A percentile compares a stretch with the other conserved stretches of the same genome.
Conservation (phyloP, 2,888 invertebrate species). For the Drosophila lacicola region DNA sequence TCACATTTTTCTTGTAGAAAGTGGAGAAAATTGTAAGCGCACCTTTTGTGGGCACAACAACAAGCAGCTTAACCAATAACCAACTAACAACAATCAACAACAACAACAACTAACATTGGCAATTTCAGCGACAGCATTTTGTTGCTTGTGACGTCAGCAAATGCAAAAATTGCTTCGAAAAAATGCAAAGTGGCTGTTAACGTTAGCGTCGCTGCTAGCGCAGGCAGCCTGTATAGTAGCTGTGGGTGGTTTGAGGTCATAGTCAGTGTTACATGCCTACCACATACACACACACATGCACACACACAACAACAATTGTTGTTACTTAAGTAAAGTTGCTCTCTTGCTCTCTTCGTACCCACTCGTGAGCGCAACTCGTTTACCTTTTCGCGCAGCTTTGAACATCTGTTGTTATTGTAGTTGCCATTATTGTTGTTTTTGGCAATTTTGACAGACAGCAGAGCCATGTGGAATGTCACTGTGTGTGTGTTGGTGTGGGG, state of each 20-base stretch:
- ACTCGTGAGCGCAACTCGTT: constrained; percentile 70
- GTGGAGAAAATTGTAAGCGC: constrained; percentile 74
- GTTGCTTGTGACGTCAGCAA: constrained; percentile 54
- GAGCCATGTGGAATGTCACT: constrained; percentile 58
- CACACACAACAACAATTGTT: constrained; percentile 11
- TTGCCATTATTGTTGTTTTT: constrained; percentile 57
- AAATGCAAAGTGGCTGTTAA: constrained; percentile 57
- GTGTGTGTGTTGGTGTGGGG: constrained; percentile 2
- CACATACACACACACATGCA: constrained; percentile 33
- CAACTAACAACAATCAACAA: constrained; percentile 35
- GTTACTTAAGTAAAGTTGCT: constrained; percentile 34
- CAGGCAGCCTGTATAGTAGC: constrained; percentile 36
- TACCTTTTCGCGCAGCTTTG: constrained; percentile 68
- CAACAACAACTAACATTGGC: constrained; percentile 22
- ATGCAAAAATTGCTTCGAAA: constrained; percentile 49
- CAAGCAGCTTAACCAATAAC: constrained; percentile 43
- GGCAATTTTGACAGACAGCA: constrained; percentile 60
- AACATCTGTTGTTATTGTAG: constrained; percentile 73
- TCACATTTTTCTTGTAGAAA: constrained; percentile 79
- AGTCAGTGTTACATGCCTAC: constrained; percentile 69
- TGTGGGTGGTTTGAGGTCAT: constrained; percentile 76
- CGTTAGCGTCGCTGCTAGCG: constrained; percentile 22
- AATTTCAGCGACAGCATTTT: constrained; percentile 26
- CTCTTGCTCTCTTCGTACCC: constrained; percentile 45
- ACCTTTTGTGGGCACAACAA: constrained; percentile 72